Evolutionary conservation across 2,888 invertebrate species (phyloP), one percentile per base, ranked within the genome.

Genomic region (Sicus ferrugineus): DNA sequence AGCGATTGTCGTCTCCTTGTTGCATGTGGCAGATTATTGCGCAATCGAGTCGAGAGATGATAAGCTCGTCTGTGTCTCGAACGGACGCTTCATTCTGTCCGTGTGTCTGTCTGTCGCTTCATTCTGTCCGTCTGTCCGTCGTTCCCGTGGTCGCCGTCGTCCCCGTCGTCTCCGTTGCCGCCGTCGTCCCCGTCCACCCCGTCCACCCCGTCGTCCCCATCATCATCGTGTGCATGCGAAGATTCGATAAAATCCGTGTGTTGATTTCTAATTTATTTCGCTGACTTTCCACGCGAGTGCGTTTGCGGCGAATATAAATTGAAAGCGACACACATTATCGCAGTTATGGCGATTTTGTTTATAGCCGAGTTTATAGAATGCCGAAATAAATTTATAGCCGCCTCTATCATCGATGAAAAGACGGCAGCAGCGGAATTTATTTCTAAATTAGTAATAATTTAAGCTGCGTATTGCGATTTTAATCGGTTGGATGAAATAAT

Each of bases 261-360:
- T 52, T 56, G 66, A 54, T 38, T 65, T 66, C 38, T 56, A 66
- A 66, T 66, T 66, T 54, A 66, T 66, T 56, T 54, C 21, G 21
- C 9, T 9, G 54, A 19, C 16, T 48, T 30, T 28, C 63, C 46
- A n/a, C 48, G 19, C n/a, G 48, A 63, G 42, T 66, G 66, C 54
- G 38, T 66, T 66, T 66, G 26, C 34, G 56, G 26, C 56, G 26
- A 21, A 54, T 19, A 66, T 66, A 56, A 66, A 66, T 66, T 56
- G 38, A 66, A 66, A 56, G 54, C 38, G 42, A 56, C 66, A 66
- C 21, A 54, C 54, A 56, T 38, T 66, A 66, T 66, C 54, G 66
- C 42, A 19, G 5, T 21, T 23, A 62, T 42, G 6, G 16, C 14
- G 11, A 52, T 21, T 52, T 52, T 21, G 21, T 52, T 52, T 52